phyloP scores from a whole-genome alignment of 2,113 vertebrate genomes.

The Hyla sarda region DNA sequence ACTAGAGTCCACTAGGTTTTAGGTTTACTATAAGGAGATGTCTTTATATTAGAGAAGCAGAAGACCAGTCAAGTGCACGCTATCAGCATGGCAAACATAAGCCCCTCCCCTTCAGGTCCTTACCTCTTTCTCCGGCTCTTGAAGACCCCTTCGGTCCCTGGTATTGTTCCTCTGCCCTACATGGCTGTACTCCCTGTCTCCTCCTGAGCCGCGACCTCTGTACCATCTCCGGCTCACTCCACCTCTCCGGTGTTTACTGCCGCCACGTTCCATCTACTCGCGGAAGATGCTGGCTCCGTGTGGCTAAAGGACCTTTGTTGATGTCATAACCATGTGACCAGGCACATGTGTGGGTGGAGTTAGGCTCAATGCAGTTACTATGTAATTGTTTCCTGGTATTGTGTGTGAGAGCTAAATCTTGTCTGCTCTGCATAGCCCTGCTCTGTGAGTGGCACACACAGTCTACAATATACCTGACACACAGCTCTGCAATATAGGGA shows the following conservation, averaged over 20 bases:
- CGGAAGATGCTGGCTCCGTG: background rate
- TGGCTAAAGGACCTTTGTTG: background rate
- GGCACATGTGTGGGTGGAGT: background rate
- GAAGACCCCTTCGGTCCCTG: background rate
- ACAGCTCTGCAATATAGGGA: too few species aligned
- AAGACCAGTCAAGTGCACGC: too few species aligned
- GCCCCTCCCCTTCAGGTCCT: conserved; percentile 31
- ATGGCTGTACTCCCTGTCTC: conserved; percentile 9
- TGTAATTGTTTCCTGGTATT: too few species aligned
- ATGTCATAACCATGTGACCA: background rate
- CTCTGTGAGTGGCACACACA: too few species aligned
- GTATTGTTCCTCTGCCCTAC: background rate
- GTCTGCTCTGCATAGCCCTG: too few species aligned
- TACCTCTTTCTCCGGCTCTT: conserved; percentile 28
- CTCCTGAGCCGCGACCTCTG: background rate
- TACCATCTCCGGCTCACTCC: conserved; percentile 26
- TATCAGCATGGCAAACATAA: background rate
- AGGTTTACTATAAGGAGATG: too few species aligned
- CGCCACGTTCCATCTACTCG: conserved; percentile 43
- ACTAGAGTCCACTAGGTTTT: too few species aligned
- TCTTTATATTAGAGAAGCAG: too few species aligned
- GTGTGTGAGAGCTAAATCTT: too few species aligned
- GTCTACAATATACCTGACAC: too few species aligned
- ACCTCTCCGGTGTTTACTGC: conserved; percentile 18
- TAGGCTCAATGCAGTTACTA: too few species aligned